A percentile compares a stretch with the other conserved stretches of the same genome.
Evolutionary conservation across 2,797 vertebrate genomes (phyloP).

Genomic region (Myotis planiceps): DNA sequence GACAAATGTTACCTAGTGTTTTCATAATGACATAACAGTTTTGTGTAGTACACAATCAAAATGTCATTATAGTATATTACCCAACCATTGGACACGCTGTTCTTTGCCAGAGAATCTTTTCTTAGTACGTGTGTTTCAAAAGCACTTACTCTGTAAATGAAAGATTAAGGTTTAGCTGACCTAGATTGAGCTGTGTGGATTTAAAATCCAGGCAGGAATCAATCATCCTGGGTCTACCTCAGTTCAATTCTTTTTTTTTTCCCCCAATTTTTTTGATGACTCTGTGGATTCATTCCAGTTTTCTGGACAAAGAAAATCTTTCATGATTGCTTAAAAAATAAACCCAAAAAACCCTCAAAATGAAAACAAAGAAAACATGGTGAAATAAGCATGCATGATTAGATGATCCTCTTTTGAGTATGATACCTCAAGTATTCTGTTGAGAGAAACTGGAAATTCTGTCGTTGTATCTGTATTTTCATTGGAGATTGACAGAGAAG

Average conservation of each 20-base stretch:
- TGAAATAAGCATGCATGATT: not conserved
- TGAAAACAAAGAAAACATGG: not conserved
- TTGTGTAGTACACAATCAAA: slow-evolving; percentile 75
- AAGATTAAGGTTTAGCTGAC: slow-evolving; percentile 71
- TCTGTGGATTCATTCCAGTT: slow-evolving; percentile 27
- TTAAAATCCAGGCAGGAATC: slow-evolving; percentile 58
- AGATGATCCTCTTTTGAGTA: not conserved
- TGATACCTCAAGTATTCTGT: not conserved
- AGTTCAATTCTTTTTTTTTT: not conserved
- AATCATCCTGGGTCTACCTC: slow-evolving; percentile 49
- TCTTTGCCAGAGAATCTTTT: slow-evolving; percentile 76
- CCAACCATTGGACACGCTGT: slow-evolving; percentile 64
- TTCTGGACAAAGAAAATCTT: slow-evolving; percentile 51
- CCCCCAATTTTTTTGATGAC: slow-evolving; percentile 30
- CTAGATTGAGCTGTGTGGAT: slow-evolving; percentile 51
- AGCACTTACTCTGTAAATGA: slow-evolving; percentile 70
- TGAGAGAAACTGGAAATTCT: not conserved
- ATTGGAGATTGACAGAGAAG: not conserved
- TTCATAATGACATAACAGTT: slow-evolving; percentile 75
- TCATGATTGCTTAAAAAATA: not conserved
- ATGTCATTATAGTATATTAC: slow-evolving; percentile 63
- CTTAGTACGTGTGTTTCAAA: slow-evolving; percentile 73
- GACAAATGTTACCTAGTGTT: slow-evolving; percentile 76
- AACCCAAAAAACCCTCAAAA: not conserved
- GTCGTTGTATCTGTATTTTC: not conserved